Evolutionary conservation across 2,797 vertebrate species (phyloP).

Genomic region (Hirundo rustica): DNA sequence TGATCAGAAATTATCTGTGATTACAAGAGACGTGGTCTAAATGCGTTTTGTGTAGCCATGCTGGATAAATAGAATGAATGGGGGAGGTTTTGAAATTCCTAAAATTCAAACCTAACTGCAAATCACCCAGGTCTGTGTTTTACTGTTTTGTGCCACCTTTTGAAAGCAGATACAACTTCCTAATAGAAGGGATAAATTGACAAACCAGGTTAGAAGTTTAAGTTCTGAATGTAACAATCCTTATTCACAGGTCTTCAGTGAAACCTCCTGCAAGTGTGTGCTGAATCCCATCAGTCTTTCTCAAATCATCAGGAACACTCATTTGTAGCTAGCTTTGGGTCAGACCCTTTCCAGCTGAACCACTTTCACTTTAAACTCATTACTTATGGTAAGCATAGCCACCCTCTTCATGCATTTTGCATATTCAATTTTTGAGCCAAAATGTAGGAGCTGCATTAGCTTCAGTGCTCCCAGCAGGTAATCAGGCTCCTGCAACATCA

Average conservation of each 20-base stretch:
- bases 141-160: background rate
- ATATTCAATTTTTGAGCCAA: conserved; percentile 43
- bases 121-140: background rate
- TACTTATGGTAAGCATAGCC: conserved; percentile 42
- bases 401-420: conserved; percentile 20
- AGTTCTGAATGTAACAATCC: background rate
- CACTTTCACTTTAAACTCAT: conserved; percentile 7
- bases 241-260: conserved; percentile 37
- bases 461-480: conserved; percentile 33
- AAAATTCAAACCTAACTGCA: background rate
- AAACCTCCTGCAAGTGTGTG: background rate
- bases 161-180: background rate
- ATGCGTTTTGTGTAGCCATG: background rate
- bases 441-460: conserved; percentile 17
- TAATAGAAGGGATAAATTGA: background rate
- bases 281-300: conserved; percentile 3
- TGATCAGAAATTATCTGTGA: background rate
- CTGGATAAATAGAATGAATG: background rate
- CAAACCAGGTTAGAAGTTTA: background rate
- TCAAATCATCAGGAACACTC: conserved; percentile 43
- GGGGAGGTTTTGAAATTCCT: background rate
- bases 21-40: background rate
- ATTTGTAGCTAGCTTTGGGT: background rate
- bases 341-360: background rate
- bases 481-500: conserved; percentile 22